A percentile compares a stretch with the other conserved stretches of the same genome.
These are phyloP conservation scores for Rhadinocentrus ornatus DNA, from an alignment of 2,797 vertebrate genomes.

Conservation along the genomic window DNA sequence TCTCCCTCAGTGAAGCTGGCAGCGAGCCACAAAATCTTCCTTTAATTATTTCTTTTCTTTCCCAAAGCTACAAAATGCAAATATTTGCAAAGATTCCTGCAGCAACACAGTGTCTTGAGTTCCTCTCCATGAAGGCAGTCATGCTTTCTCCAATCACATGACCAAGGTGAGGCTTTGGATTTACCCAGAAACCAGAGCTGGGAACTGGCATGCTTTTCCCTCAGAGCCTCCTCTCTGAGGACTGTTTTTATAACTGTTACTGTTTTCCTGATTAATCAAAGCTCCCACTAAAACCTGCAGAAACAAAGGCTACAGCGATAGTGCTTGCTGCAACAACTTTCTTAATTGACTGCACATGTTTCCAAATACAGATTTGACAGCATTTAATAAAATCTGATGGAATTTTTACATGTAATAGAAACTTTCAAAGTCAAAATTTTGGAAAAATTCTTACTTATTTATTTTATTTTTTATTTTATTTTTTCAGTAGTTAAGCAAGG, in stretches of 20 bases:
- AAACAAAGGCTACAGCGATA: too few species aligned
- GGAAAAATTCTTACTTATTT: too few species aligned
- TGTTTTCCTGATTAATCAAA: slow-evolving; percentile 11
- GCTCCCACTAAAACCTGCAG: too few species aligned
- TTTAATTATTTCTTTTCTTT: background rate
- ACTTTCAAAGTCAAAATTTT: too few species aligned
- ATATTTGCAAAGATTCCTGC: background rate
- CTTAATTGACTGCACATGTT: too few species aligned
- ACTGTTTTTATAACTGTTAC: slow-evolving; percentile 38
- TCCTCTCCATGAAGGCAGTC: background rate
- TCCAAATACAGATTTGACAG: too few species aligned
- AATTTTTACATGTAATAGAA: too few species aligned
- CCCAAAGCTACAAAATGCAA: background rate
- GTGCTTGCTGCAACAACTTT: too few species aligned
- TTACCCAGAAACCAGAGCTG: slow-evolving; percentile 48
- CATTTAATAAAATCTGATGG: too few species aligned
- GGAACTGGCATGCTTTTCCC: slow-evolving; percentile 34
- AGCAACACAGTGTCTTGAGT: background rate
- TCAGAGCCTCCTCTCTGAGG: slow-evolving; percentile 16
- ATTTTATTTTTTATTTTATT: too few species aligned
- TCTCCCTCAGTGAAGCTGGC: slow-evolving; percentile 2
- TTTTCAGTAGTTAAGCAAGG: too few species aligned
- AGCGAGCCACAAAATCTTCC: slow-evolving; percentile 6
- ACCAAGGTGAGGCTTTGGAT: slow-evolving; percentile 42
- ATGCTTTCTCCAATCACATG: slow-evolving; percentile 46